These are phyloP conservation scores for Orchesella cincta DNA, from an alignment of 1,140 invertebrate species.

Conservation along the genomic window DNA sequence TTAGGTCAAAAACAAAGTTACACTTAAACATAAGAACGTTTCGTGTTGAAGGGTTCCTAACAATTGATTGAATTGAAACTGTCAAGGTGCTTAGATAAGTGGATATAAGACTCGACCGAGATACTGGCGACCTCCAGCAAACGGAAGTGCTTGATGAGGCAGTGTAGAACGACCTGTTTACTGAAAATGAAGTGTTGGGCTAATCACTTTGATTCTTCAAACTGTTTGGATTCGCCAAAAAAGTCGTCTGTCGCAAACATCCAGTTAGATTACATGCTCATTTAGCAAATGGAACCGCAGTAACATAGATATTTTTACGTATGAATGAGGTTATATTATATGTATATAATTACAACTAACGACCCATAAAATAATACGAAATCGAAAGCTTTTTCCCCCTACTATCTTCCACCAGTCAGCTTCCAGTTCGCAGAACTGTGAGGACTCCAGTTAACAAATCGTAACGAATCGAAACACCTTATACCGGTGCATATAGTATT, in stretches of 20 bases:
- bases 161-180: slow-evolving; percentile 87
- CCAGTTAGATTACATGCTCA: not conserved
- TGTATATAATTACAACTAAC: not conserved
- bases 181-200: slow-evolving; percentile 89
- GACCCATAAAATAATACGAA: not conserved
- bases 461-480: not conserved
- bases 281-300: not conserved
- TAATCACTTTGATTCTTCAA: slow-evolving; percentile 68
- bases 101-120: too few relatives aligned
- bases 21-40: too few relatives aligned
- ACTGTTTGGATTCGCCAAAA: not conserved
- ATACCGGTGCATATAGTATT: not conserved
- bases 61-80: too few relatives aligned
- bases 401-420: not conserved
- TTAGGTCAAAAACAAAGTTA: too few relatives aligned
- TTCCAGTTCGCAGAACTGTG: not conserved
- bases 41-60: too few relatives aligned
- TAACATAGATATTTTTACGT: not conserved
- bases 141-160: too few relatives aligned
- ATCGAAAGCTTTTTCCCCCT: not conserved
- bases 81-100: too few relatives aligned
- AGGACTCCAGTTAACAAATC: not conserved
- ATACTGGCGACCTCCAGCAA: too few relatives aligned
- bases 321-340: not conserved
- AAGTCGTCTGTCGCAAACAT: not conserved